Base-by-base conservation (phyloP, 2,888 invertebrate genomes). In the Hirtodrosophila confusa region DNA sequence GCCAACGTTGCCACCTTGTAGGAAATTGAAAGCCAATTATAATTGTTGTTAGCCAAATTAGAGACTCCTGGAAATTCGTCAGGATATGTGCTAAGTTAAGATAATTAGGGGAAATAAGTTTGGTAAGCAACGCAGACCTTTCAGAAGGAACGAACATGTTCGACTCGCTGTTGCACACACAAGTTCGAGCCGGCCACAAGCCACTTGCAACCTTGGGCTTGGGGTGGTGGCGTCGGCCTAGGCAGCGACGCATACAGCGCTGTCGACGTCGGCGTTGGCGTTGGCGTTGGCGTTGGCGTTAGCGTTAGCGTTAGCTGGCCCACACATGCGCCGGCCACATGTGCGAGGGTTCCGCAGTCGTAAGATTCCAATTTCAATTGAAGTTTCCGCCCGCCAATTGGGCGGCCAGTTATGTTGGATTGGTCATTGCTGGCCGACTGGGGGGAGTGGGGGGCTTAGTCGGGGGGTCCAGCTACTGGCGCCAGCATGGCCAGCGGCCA, bases 341-440 rank as follows among this genome's bases (percentile, higher is more conserved):
- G 44, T 55, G 65, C 43, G 48, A 53, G 48, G 35, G 39, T 57
- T 35, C 33, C 39, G 17, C 49, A 50, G 62, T 55, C 39, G 65
- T 55, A 48, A 31, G 58, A 61, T 40, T 50, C 62, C 66, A 58
- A 75, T 72, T 65, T 48, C 62, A 78, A 80, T 84, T 80, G 82
- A 84, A 76, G 82, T 80, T 80, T 63, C 70, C 78, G 78, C 62
- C 78, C 57, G 69, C 66, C 72, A 69, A 79, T 75, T 85, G 78
- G 80, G 60, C 49, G 75, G 80, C 69, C 80, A 77, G 80, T 62
- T 63, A 65, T 37, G 56, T 57, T 66, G 76, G 83, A 82, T 85
- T 83, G 82, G 82, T 79, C 86, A 85, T 53, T 65, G 74, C 51
- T 64, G 77, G 78, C 45, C 75, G 66, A 63, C 50, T 31, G 31